A percentile compares a stretch with the other conserved stretches of the same genome.
phyloP scores from a whole-genome alignment of 35 echinoderm and acorn worm genomes.

The Nesometra sesokonis region DNA sequence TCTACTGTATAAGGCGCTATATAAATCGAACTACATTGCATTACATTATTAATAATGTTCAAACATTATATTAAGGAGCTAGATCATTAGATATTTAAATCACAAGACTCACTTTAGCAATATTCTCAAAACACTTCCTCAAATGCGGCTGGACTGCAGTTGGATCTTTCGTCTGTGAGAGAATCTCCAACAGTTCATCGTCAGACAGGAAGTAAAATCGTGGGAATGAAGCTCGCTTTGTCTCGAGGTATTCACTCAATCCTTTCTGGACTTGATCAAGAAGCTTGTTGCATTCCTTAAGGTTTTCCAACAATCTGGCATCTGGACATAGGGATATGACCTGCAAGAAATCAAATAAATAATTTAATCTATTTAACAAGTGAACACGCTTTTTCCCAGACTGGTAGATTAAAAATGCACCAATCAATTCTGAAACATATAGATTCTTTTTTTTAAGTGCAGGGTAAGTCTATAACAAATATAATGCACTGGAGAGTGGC shows the following conservation, averaged over 20 bases:
- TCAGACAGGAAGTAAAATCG: slow-evolving; percentile 98
- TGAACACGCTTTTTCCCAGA: too few species aligned
- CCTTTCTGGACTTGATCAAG: slow-evolving; percentile 98
- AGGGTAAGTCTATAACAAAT: too few species aligned
- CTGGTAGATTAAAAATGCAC: too few species aligned
- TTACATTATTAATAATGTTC: too few species aligned
- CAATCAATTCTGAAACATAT: too few species aligned
- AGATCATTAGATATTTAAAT: too few species aligned
- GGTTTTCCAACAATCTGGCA: slow-evolving; percentile 83
- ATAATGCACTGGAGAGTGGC: too few species aligned
- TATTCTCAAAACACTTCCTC: slow-evolving; percentile 98
- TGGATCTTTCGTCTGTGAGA: slow-evolving; percentile 97
- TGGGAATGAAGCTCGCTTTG: slow-evolving; percentile 88
- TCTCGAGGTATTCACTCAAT: slow-evolving; percentile 95
- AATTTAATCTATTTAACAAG: too few species aligned
- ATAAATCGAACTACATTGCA: too few species aligned
- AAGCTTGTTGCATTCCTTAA: slow-evolving; percentile 99
- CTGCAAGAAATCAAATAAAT: slow-evolving; percentile 1
- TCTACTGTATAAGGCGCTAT: too few species aligned
- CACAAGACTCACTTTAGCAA: slow-evolving; percentile 58
- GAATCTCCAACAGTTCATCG: slow-evolving; percentile 92
- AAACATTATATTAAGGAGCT: too few species aligned
- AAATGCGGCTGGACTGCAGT: slow-evolving; percentile 95
- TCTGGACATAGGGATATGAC: slow-evolving; percentile 97
- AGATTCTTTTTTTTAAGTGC: too few species aligned